Evolutionary conservation across 2,797 vertebrate genomes (phyloP).

Genomic region (Picus viridis): DNA sequence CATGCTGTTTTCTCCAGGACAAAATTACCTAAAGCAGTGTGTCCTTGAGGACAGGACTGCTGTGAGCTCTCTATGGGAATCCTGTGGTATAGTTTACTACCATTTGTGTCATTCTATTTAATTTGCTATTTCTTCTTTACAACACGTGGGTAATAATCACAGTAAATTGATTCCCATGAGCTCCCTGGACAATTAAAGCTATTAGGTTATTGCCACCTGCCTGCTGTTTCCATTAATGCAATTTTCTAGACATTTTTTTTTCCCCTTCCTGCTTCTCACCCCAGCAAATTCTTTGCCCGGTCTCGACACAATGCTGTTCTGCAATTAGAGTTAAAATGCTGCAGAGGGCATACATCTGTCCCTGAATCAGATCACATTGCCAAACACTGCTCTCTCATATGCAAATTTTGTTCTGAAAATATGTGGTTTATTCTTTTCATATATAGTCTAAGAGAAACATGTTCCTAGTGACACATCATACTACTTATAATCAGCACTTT

Average conservation of each 20-base stretch:
- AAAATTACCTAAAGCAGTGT: neutral
- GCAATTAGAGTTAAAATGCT: conserved; percentile 4
- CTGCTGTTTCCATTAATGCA: conserved; percentile 64
- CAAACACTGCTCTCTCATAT: neutral
- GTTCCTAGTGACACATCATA: neutral
- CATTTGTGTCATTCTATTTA: conserved; percentile 42
- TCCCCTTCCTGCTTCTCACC: conserved; percentile 15
- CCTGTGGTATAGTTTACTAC: conserved; percentile 39
- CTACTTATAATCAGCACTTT: neutral
- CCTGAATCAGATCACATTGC: neutral
- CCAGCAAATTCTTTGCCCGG: conserved; percentile 33
- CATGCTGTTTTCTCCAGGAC: neutral
- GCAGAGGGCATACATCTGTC: neutral
- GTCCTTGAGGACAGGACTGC: conserved; percentile 39
- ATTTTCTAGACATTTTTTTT: neutral
- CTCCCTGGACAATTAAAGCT: conserved; percentile 62
- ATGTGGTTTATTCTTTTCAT: neutral
- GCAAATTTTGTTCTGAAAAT: neutral
- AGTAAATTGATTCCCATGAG: conserved; percentile 66
- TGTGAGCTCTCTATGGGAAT: conserved; percentile 5
- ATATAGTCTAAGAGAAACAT: neutral
- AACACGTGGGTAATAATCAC: conserved; percentile 58
- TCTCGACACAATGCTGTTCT: neutral
- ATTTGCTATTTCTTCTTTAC: conserved; percentile 58
- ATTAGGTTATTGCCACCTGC: conserved; percentile 69